These are phyloP conservation scores for Tipula confusa DNA, from an alignment of 2,888 invertebrate species.

Conservation along the genomic window DNA sequence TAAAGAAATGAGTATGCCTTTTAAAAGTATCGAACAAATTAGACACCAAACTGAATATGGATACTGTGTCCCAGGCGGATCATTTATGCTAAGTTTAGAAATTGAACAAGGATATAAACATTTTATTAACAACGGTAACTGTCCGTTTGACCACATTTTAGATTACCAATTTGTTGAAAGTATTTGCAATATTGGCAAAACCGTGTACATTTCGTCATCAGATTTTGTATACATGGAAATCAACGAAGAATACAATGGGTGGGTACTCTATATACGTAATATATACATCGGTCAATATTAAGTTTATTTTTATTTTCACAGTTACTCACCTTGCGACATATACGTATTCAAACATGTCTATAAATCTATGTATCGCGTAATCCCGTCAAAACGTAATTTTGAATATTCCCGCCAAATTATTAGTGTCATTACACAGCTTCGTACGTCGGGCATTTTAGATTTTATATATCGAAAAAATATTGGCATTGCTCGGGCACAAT, in stretches of 20 bases:
- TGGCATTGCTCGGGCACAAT: not conserved
- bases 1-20: not conserved
- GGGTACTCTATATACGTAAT: not conserved
- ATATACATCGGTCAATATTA: no score
- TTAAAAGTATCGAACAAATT: not conserved
- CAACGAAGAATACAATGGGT: not conserved
- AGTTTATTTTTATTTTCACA: not conserved
- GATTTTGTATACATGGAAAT: not conserved
- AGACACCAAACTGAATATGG: not conserved
- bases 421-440: not conserved
- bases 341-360: not conserved
- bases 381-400: not conserved
- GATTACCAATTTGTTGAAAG: not conserved
- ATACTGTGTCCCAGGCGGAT: not conserved
- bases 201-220: not conserved
- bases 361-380: not conserved
- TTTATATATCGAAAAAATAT: not conserved
- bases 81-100: not conserved
- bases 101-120: not conserved
- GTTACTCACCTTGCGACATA: not conserved
- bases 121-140: not conserved
- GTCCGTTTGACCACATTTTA: not conserved
- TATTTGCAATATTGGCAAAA: not conserved
- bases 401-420: not conserved
- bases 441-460: not conserved